Base-by-base conservation (phyloP, 2,888 invertebrate genomes). In the Allolobophora icterica region DNA sequence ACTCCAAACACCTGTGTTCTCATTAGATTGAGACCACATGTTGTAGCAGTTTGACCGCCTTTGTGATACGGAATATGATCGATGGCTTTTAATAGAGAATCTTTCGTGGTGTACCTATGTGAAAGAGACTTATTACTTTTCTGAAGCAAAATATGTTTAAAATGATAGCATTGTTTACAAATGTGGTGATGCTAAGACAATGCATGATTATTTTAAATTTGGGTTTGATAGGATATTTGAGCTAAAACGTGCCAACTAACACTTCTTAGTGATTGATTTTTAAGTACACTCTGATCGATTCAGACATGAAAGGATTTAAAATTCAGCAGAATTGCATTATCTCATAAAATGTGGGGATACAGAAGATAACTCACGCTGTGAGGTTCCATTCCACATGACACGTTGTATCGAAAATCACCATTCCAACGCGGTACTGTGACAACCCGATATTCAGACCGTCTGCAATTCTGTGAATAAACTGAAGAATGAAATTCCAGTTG, bases 401-500 rank as follows among this genome's bases (percentile, higher is more conserved):
- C 21, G 84, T 84, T 35, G 33, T 35, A 2, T 84, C 84, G 35
- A 91, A 91, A 24, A 84, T 83, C 34, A 91, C 91, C 42, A 91
- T 11, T 33, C 84, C 90, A 1, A 91, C 91, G 24, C 35, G 35
- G 84, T n/a, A 35, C n/a, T 84, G 19, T 3, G n/a, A 30, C 33
- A 24, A 24, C 11, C 91, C 90, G 45, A 91, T 90, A 84, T 84
- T 52, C n/a, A 90, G 40, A 19, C 24, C 24, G 33, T 34, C 83
- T 21, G 42, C 91, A n/a, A 91, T 8, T 40, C 40, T 42, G n/a
- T 83, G 71, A 11, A 91, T 45, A 42, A 90, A 90, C 5, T 34
- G 35, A 24, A 91, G 42, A 24, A 91, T n/a, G 17, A n/a, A 30
- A 38, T 33, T 40, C 90, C 90, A 91, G 42, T 91, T 91, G 45